These are phyloP conservation scores for Hyles lineata DNA, from an alignment of 2,888 invertebrate species.

Conservation along the genomic window DNA sequence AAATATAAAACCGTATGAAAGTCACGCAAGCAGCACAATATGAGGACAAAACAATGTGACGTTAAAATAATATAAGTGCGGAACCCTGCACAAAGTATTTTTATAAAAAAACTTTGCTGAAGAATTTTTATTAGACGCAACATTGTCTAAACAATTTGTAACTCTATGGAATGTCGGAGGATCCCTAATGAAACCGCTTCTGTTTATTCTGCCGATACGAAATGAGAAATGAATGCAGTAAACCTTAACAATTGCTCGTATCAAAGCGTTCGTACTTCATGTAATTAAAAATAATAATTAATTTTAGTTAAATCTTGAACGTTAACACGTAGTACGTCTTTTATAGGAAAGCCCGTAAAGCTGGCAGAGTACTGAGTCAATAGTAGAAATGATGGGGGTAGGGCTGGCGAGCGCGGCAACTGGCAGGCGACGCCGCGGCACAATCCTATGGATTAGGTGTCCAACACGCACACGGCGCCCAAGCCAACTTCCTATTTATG, in stretches of 20 bases:
- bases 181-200: constrained; percentile 77
- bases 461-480: constrained; percentile 73
- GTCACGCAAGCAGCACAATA: background rate
- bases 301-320: constrained; percentile 10
- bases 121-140: constrained; percentile 41
- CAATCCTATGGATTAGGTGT: constrained; percentile 79
- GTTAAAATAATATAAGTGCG: background rate
- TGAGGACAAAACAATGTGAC: background rate
- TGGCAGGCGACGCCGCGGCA: constrained; percentile 56
- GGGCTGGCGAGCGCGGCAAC: constrained; percentile 48
- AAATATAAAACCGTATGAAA: background rate
- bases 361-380: constrained; percentile 60
- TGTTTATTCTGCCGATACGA: constrained; percentile 78
- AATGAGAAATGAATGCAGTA: constrained; percentile 79
- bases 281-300: constrained; percentile 32
- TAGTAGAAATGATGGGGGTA: constrained; percentile 67
- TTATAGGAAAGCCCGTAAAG: background rate
- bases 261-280: constrained; percentile 28
- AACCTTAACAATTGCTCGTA: constrained; percentile 64
- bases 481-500: constrained; percentile 74
- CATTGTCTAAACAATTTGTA: constrained; percentile 49
- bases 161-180: constrained; percentile 63
- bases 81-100: constrained; percentile 28
- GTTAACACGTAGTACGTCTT: background rate
- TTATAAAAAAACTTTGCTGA: constrained; percentile 34